A percentile compares a stretch with the other conserved stretches of the same genome.
phyloP scores from a whole-genome alignment of 2,113 vertebrate species.

The Pseudopodoces humilis region DNA sequence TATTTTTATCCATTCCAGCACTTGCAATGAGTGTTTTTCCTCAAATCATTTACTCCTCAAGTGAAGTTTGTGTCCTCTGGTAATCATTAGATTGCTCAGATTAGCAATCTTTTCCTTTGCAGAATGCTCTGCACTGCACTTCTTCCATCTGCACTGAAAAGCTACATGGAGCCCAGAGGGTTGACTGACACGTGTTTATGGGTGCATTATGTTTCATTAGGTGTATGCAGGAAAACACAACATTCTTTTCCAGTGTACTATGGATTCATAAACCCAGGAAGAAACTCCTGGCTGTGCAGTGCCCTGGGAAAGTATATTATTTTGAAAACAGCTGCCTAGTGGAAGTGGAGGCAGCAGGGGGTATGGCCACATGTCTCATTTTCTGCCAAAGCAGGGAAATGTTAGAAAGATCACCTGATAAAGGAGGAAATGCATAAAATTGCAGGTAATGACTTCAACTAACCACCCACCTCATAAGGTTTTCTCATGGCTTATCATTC shows the following conservation, averaged over 20 bases:
- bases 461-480: background rate
- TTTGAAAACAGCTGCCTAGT: slow-evolving; percentile 31
- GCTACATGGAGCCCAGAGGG: background rate
- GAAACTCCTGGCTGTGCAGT: background rate
- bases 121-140: background rate
- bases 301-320: background rate
- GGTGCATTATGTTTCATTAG: background rate
- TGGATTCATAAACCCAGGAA: slow-evolving; percentile 21
- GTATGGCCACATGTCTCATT: background rate
- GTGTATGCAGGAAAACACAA: background rate
- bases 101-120: background rate
- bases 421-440: background rate
- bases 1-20: background rate
- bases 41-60: background rate
- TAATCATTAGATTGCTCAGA: background rate
- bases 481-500: slow-evolving; percentile 45
- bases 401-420: slow-evolving; percentile 7
- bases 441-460: slow-evolving; percentile 12
- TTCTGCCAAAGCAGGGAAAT: slow-evolving; percentile 22
- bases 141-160: background rate
- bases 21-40: background rate
- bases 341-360: background rate
- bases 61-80: background rate
- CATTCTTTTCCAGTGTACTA: background rate
- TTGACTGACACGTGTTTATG: background rate